A percentile compares a stretch with the other conserved stretches of the same genome.
Conservation (phyloP, 2,888 invertebrate genomes). For the Merodon equestris region DNA sequence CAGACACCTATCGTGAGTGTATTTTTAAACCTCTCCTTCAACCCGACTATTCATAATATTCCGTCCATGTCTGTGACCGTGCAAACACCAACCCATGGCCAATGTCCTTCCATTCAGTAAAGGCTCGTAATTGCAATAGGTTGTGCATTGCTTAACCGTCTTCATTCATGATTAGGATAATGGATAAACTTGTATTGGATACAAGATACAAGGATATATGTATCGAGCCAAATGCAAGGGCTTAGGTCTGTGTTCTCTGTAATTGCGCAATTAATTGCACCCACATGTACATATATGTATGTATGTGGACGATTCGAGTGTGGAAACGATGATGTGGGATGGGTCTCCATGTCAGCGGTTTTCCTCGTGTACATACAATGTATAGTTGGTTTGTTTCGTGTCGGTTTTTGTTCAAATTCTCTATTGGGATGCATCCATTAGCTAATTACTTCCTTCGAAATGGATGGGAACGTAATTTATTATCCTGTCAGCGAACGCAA, state of each 20-base stretch:
- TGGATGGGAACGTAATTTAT: conserved; percentile 49
- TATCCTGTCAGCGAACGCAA: conserved; percentile 37
- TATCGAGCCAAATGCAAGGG: too few relatives aligned
- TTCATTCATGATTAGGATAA: conserved; percentile 53
- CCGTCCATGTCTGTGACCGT: background rate
- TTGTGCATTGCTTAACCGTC: conserved; percentile 10
- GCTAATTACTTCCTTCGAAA: conserved; percentile 51
- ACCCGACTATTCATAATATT: conserved; percentile 6
- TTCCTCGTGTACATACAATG: too few relatives aligned
- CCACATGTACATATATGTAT: conserved; percentile 4
- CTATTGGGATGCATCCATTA: conserved; percentile 60
- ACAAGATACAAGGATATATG: too few relatives aligned
- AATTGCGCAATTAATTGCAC: conserved; percentile 65
- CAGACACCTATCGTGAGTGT: background rate
- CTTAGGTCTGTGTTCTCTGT: too few relatives aligned
- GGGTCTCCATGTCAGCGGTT: too few relatives aligned
- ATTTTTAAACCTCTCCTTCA: conserved; percentile 38
- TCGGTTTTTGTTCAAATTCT: conserved; percentile 16
- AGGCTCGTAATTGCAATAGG: conserved; percentile 45
- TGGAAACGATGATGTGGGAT: background rate
- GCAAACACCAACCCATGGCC: conserved; percentile 29
- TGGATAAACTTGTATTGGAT: conserved; percentile 6
- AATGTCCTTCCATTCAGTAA: conserved; percentile 34
- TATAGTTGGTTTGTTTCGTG: too few relatives aligned
- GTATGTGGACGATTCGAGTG: background rate